These are phyloP conservation scores for Ceramica pisi DNA, from an alignment of 2,888 invertebrate species.

Conservation along the genomic window DNA sequence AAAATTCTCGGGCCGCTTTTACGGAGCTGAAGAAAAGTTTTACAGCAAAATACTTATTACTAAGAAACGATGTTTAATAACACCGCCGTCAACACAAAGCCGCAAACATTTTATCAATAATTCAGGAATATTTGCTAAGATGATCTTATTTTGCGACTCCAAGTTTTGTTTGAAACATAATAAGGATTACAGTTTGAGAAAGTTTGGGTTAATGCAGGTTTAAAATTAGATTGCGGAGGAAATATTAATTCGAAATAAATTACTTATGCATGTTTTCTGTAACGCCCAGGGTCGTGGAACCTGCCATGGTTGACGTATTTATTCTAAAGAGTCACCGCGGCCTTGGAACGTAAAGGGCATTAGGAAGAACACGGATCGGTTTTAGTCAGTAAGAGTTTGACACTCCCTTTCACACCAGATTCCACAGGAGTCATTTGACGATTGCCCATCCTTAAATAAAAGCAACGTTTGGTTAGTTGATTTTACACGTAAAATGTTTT, in stretches of 20 bases:
- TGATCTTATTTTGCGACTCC: constrained; percentile 13
- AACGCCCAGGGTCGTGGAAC: too few species aligned
- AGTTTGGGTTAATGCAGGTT: constrained; percentile 6
- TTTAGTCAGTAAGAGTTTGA: too few species aligned
- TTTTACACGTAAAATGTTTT: too few species aligned
- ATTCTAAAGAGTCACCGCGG: too few species aligned
- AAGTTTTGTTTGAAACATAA: constrained; percentile 31
- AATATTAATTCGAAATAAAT: constrained; percentile 9
- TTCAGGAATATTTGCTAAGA: constrained; percentile 30
- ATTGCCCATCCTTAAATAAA: too few species aligned
- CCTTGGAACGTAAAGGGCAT: too few species aligned
- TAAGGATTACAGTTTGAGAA: constrained; percentile 17
- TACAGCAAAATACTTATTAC: constrained; percentile 13
- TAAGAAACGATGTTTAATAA: constrained; percentile 17
- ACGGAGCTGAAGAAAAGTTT: constrained; percentile 13
- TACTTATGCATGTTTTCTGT: neutral
- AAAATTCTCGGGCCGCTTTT: neutral
- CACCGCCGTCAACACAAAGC: constrained; percentile 10
- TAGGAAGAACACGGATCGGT: too few species aligned
- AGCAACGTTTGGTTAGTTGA: too few species aligned
- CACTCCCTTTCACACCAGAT: too few species aligned
- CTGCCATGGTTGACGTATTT: too few species aligned
- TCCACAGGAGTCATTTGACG: too few species aligned
- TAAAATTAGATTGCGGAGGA: constrained; percentile 7
- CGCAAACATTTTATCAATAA: constrained; percentile 38